Conservation (phyloP, 2,888 invertebrate genomes). For the Automeris io region DNA sequence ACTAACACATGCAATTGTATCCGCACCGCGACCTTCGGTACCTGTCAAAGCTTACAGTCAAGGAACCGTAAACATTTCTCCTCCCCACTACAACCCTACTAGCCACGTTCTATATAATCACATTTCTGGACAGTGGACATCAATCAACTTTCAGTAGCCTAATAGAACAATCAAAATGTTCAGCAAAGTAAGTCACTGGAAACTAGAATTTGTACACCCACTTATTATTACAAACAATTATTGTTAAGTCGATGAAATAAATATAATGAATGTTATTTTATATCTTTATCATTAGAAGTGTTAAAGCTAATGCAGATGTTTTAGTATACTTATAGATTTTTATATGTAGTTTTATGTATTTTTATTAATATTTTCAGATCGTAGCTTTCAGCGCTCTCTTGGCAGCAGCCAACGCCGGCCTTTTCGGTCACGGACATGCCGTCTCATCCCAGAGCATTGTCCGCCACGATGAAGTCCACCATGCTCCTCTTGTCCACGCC, state of each 20-base stretch:
- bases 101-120: constrained; percentile 25
- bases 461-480: constrained; percentile 2
- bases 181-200: constrained; percentile 19
- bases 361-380: constrained; percentile 18
- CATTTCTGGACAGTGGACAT: no score
- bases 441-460: constrained; percentile 10
- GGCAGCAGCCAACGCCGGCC: constrained; percentile 35
- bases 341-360: no score
- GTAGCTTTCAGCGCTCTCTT: constrained; percentile 31
- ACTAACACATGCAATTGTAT: constrained; percentile 11
- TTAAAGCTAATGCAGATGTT: no score
- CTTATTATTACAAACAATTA: no score
- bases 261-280: not conserved
- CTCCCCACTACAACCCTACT: constrained; percentile 38
- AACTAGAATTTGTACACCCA: not conserved
- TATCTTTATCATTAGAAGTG: constrained; percentile 15
- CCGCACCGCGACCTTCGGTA: constrained; percentile 37
- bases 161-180: constrained; percentile 22
- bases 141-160: no score
- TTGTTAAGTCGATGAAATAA: not conserved
- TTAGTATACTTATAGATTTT: no score
- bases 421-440: constrained; percentile 14
- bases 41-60: constrained; percentile 46
- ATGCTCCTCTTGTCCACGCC: constrained; percentile 23
- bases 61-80: constrained; percentile 46